Evolutionary conservation across 2,888 invertebrate species (phyloP).

Genomic region (Chrysodeixis includens): DNA sequence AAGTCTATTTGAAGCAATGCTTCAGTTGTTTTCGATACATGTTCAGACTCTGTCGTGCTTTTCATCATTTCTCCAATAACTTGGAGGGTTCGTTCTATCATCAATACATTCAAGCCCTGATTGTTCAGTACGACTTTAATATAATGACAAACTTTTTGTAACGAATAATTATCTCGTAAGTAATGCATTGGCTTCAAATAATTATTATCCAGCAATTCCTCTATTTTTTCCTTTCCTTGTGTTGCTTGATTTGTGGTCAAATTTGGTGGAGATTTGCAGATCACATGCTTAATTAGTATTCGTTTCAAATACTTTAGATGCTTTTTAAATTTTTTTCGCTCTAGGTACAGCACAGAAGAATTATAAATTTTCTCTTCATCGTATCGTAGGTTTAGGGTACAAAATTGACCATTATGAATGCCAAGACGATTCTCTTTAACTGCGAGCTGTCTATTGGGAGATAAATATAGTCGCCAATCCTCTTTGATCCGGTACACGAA

Average conservation of each 20-base stretch:
- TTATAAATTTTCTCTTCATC: constrained; percentile 16
- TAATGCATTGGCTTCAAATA: constrained; percentile 9
- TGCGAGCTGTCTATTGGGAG: constrained; percentile 9
- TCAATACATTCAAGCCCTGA: constrained; percentile 8
- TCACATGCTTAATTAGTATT: constrained; percentile 9
- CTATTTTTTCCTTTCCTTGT: not conserved
- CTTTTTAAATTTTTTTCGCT: constrained; percentile 27
- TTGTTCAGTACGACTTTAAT: constrained; percentile 14
- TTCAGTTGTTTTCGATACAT: constrained; percentile 23
- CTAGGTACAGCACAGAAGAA: constrained; percentile 29
- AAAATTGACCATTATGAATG: not conserved
- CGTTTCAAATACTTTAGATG: constrained; percentile 13
- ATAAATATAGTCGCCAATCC: constrained; percentile 42
- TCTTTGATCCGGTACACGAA: constrained; percentile 35
- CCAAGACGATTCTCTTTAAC: not conserved
- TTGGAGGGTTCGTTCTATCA: constrained; percentile 36
- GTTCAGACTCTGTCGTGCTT: not conserved
- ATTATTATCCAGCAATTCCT: constrained; percentile 7
- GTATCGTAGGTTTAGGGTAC: not conserved
- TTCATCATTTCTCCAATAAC: constrained; percentile 45
- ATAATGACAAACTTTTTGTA: constrained; percentile 30
- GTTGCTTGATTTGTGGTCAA: not conserved
- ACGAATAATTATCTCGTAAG: constrained; percentile 35
- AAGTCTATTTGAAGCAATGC: constrained; percentile 19
- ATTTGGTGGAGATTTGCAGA: not conserved